phyloP scores from a whole-genome alignment of 2,113 vertebrate genomes.

The Alexandromys fortis region DNA sequence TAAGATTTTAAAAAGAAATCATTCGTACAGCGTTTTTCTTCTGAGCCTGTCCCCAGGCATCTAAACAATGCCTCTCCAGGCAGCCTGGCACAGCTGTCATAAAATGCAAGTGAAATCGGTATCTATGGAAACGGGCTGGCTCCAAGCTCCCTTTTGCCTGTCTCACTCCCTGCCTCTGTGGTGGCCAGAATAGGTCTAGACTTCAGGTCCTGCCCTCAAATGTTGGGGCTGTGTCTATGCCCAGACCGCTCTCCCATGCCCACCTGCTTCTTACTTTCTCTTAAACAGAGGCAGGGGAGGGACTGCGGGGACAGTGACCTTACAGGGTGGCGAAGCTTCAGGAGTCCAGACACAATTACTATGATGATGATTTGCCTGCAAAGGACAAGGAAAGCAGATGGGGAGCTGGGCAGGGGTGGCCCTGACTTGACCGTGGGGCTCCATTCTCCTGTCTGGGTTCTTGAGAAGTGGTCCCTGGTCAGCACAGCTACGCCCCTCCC shows the following conservation, averaged over 20 bases:
- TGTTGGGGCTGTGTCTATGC: background rate
- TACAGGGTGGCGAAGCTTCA: background rate
- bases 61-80: conserved; percentile 74
- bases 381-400: background rate
- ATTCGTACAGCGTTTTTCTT: conserved; percentile 63
- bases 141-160: background rate
- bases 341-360: background rate
- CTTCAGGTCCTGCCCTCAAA: background rate
- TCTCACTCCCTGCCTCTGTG: background rate
- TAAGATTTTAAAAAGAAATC: background rate
- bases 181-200: background rate
- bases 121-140: conserved; percentile 80
- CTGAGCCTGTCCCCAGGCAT: conserved; percentile 63
- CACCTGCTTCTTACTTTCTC: background rate
- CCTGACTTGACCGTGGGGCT: background rate
- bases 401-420: background rate
- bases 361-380: background rate
- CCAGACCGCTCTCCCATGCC: rapidly evolving
- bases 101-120: conserved; percentile 76
- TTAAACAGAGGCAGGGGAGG: background rate
- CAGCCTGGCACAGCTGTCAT: conserved; percentile 61
- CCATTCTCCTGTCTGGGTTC: rapidly evolving
- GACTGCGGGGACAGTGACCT: background rate
- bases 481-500: background rate
- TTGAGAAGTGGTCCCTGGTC: background rate